Evolutionary conservation across 2,797 vertebrate genomes (phyloP).

Genomic region (Coreius guichenoti): DNA sequence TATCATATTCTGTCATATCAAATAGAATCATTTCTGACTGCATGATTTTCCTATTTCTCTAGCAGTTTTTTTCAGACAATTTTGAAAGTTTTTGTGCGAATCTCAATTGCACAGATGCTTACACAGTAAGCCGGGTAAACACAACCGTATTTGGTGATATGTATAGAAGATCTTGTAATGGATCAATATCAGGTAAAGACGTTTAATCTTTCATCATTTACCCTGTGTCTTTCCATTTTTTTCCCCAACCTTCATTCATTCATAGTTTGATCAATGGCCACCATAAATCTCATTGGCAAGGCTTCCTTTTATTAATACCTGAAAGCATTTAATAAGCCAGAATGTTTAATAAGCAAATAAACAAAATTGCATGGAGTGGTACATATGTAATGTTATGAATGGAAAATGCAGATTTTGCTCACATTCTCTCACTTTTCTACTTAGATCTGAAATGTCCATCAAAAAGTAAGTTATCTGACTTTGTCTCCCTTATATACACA

Average conservation of each 20-base stretch:
- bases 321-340: background rate
- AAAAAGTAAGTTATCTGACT: slow-evolving; percentile 25
- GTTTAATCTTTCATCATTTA: background rate
- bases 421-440: background rate
- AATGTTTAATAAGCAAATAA: background rate
- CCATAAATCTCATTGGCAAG: background rate
- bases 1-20: background rate
- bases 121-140: background rate
- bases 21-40: background rate
- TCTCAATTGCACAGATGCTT: background rate
- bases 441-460: slow-evolving; percentile 31
- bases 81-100: accelerated
- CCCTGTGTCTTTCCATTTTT: background rate
- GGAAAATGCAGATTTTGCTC: background rate
- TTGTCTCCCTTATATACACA: background rate
- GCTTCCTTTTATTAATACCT: background rate
- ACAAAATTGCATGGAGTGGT: background rate
- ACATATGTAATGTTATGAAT: background rate
- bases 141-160: background rate
- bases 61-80: background rate
- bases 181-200: slow-evolving; percentile 18
- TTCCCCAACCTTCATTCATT: background rate
- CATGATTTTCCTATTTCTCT: slow-evolving; percentile 13
- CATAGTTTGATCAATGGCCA: background rate
- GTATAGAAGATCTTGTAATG: background rate